These are phyloP conservation scores for Aphelenchoides fujianensis DNA, from an alignment of 1,140 invertebrate genomes.

Conservation along the genomic window DNA sequence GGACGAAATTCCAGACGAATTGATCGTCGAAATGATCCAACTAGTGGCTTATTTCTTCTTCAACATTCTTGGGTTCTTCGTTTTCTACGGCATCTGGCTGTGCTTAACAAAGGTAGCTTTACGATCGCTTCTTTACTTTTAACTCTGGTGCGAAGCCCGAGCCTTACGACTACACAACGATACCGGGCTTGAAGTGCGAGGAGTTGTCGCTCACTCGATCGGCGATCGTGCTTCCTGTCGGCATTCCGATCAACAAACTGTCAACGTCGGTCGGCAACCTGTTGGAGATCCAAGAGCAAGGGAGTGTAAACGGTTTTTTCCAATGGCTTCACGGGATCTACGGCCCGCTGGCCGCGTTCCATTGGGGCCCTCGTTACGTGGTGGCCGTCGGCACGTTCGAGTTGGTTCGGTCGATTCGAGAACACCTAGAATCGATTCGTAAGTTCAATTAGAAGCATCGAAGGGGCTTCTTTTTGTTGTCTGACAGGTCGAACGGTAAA, in stretches of 20 bases:
- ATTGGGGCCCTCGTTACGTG: constrained; percentile 9
- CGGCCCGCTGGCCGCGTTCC: background rate
- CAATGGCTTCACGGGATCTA: background rate
- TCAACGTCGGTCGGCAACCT: constrained; percentile 17
- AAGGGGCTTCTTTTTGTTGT: background rate
- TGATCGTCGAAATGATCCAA: too few relatives aligned
- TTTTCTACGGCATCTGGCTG: constrained; percentile 25
- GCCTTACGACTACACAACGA: constrained; percentile 26
- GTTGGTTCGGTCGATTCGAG: background rate
- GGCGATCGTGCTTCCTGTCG: background rate
- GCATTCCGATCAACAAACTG: constrained; percentile 3
- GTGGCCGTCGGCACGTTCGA: background rate
- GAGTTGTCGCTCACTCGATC: constrained; percentile 14
- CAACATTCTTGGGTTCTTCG: constrained; percentile 25
- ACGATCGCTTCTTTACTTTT: background rate
- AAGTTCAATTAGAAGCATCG: background rate
- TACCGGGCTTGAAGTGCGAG: constrained; percentile 24
- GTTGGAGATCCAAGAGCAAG: constrained; percentile 4
- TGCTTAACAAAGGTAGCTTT: constrained; percentile 17
- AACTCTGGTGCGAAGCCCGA: constrained; percentile 16
- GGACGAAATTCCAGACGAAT: too few relatives aligned
- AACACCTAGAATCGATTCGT: background rate
- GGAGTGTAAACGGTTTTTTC: background rate
- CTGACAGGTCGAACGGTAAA: too few relatives aligned
- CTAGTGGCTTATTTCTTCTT: constrained; percentile 21